phyloP scores from a whole-genome alignment of 92 coral and sea anemone genomes.

The Micromussa lordhowensis region DNA sequence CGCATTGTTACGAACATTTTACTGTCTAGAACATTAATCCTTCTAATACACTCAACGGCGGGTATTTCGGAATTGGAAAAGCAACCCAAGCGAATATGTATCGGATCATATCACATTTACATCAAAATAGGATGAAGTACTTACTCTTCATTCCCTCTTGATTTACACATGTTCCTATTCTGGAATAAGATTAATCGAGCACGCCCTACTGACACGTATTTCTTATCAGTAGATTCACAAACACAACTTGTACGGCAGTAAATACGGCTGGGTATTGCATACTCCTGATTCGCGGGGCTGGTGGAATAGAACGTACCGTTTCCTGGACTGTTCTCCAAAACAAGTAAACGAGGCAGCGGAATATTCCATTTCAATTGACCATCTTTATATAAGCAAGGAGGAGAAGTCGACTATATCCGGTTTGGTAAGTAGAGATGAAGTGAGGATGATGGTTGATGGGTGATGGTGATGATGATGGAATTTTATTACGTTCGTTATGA shows the following conservation, averaged over 20 bases:
- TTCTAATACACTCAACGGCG: too few relatives aligned
- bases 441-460: not conserved
- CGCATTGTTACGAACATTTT: too few relatives aligned
- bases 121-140: too few relatives aligned
- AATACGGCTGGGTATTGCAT: slow-evolving; percentile 81
- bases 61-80: too few relatives aligned
- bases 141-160: too few relatives aligned
- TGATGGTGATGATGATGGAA: too few relatives aligned
- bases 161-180: too few relatives aligned
- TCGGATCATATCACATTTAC: too few relatives aligned
- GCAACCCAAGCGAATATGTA: too few relatives aligned
- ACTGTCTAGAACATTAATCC: too few relatives aligned
- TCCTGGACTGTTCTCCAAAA: slow-evolving; percentile 38
- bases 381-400: slow-evolving; percentile 59
- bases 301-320: slow-evolving; percentile 77
- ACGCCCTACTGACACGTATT: not conserved
- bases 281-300: slow-evolving; percentile 80
- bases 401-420: slow-evolving; percentile 58
- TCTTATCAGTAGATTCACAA: slow-evolving; percentile 63
- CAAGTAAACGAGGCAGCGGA: slow-evolving; percentile 73
- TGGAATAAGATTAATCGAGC: too few relatives aligned
- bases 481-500: too few relatives aligned
- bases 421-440: slow-evolving; percentile 56
- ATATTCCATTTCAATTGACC: slow-evolving; percentile 58
- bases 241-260: slow-evolving; percentile 61